These are phyloP conservation scores for Boloria selene DNA, from an alignment of 2,888 invertebrate genomes.

Conservation along the genomic window DNA sequence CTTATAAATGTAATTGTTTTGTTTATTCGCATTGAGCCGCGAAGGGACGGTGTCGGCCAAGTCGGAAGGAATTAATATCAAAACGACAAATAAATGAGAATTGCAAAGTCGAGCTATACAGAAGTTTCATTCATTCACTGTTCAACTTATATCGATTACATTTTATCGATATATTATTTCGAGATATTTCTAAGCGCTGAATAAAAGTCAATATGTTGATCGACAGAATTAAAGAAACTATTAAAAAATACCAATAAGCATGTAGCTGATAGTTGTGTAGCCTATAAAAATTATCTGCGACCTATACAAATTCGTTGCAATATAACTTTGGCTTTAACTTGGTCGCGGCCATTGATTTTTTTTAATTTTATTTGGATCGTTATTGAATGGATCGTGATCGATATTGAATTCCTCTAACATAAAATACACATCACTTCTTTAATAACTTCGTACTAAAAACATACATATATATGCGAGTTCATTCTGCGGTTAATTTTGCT, in stretches of 20 bases:
- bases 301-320: too few relatives aligned
- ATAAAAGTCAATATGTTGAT: not conserved
- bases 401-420: too few relatives aligned
- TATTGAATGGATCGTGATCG: too few relatives aligned
- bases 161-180: not conserved
- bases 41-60: slow-evolving; percentile 38
- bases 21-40: slow-evolving; percentile 36
- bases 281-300: too few relatives aligned
- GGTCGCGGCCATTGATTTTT: too few relatives aligned
- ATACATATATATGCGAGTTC: not conserved
- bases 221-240: too few relatives aligned
- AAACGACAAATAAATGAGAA: slow-evolving; percentile 45
- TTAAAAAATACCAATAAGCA: too few relatives aligned
- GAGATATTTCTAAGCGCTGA: not conserved
- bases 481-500: slow-evolving; percentile 4
- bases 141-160: slow-evolving; percentile 5
- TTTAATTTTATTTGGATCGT: too few relatives aligned
- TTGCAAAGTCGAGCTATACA: slow-evolving; percentile 3
- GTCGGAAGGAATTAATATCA: slow-evolving; percentile 48
- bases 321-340: too few relatives aligned
- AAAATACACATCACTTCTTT: too few relatives aligned
- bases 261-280: too few relatives aligned
- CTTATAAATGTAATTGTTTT: slow-evolving; percentile 30
- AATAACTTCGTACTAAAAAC: too few relatives aligned
- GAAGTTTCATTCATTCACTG: slow-evolving; percentile 21